phyloP scores from a whole-genome alignment of 1,140 invertebrate species.

The Drosophila teissieri region DNA sequence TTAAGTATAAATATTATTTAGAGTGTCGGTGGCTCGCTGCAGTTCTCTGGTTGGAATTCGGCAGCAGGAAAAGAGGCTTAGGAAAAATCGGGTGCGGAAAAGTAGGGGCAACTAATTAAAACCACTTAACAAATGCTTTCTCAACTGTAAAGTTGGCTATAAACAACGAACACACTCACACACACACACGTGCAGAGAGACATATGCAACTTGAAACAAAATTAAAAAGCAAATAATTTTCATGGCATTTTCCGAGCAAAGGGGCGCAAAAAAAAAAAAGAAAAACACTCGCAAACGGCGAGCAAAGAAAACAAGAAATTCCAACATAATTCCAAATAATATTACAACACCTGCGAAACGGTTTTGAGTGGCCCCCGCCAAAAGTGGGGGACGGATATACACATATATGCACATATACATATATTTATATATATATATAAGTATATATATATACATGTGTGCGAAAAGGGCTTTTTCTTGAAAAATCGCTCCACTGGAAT shows the following conservation, averaged over 20 bases:
- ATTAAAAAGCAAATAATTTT: conserved; percentile 83
- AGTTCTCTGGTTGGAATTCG: too few species aligned
- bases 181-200: conserved; percentile 50
- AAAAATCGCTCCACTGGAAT: conserved; percentile 82
- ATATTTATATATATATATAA: background rate
- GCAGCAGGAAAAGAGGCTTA: conserved; percentile 4
- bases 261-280: conserved; percentile 45
- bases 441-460: conserved; percentile 10
- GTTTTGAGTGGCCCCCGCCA: conserved; percentile 58
- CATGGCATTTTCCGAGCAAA: conserved; percentile 63
- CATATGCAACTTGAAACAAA: conserved; percentile 81
- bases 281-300: conserved; percentile 23
- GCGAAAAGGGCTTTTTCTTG: conserved; percentile 78
- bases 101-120: conserved; percentile 72
- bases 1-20: too few species aligned
- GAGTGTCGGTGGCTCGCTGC: too few species aligned
- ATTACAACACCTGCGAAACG: conserved; percentile 79
- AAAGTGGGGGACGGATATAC: background rate
- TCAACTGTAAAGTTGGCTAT: conserved; percentile 82
- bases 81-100: conserved; percentile 7
- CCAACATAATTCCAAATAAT: conserved; percentile 81
- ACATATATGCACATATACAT: too few species aligned
- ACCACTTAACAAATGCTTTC: conserved; percentile 79
- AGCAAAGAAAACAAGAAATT: conserved; percentile 51
- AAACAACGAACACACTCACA: conserved; percentile 55